Base-by-base conservation (phyloP, 2,113 vertebrate species). In the Callipepla californica region DNA sequence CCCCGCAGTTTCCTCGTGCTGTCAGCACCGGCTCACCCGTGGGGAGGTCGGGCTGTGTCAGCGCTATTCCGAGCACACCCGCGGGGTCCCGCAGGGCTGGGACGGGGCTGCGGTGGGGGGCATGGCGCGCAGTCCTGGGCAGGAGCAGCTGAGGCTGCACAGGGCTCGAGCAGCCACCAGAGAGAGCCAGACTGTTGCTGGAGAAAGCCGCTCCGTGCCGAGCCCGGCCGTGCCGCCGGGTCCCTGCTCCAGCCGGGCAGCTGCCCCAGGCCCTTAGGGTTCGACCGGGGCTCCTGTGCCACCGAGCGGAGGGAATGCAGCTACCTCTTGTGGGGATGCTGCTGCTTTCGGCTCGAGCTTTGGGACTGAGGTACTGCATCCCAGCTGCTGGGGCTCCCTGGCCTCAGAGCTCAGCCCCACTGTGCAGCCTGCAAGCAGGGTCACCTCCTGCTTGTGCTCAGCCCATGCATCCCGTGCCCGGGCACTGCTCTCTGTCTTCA, bases 121-220 rank as follows among this genome's bases (percentile, higher is more conserved):
- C 23, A 11, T 18, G 25, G 61, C 17, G 22, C 58, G 22, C 45
- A n/a, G 44, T 7, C 15, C 55, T 16, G 28, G 80, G 1, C 7
- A 36, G 80, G 30, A 9, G 81, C 55, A 6, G 59, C 36, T 40
- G 40, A 58, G 88, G 90, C 61, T 95, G 96, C 92, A 95, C 9
- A 45, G 90, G 92, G 95, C 78, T 75, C 6, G 67, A 87, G 85
- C 77, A 90, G 94, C 96, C 96, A 94, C 96, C 75, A 96, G 96
- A 95, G 94, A 96, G 96, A 96, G 96, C 96, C 93, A 95, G 91
- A 96, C 75, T 45, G 94, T 92, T 77, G 26, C 85, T 53, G 85
- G 95, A 96, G 57, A 72, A 50, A 42, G 32, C 44, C 58, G 70
- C 73, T 67, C 18, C 30, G 50, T 57, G 55, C 55, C 55, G 17